Conservation (phyloP, 2,113 vertebrate genomes). For the Myrmecobius fasciatus region DNA sequence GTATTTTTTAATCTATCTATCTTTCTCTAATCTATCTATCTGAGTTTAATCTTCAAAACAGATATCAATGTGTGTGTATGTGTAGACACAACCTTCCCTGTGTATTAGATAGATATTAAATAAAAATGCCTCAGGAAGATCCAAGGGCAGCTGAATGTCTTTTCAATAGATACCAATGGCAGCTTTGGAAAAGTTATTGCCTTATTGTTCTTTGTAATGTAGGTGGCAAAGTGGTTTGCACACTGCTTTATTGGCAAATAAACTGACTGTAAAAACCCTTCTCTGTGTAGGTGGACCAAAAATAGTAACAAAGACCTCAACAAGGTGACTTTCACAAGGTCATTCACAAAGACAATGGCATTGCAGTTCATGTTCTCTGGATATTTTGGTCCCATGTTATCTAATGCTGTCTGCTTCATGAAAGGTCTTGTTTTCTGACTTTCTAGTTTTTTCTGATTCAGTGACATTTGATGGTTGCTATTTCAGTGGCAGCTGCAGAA, state of each 20-base stretch:
- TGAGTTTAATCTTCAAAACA: not conserved
- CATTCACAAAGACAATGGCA: not conserved
- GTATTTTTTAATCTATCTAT: not conserved
- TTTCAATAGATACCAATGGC: not conserved
- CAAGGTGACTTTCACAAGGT: not conserved
- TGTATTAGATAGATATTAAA: not conserved
- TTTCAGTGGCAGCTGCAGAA: constrained; percentile 1
- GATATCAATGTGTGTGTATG: too few species aligned
- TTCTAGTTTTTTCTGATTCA: not conserved
- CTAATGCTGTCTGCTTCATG: not conserved
- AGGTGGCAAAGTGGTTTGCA: not conserved
- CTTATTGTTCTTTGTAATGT: not conserved
- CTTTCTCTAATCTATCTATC: too few species aligned
- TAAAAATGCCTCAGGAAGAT: not conserved
- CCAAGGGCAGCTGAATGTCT: not conserved
- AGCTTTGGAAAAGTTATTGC: not conserved
- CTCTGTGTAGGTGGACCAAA: not conserved
- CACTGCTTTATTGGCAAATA: not conserved
- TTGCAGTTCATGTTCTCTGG: not conserved
- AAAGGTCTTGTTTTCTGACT: not conserved
- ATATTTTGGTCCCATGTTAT: not conserved
- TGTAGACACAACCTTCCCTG: not conserved
- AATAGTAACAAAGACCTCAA: not conserved
- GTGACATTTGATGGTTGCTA: not conserved
- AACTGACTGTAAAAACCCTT: not conserved